Evolutionary conservation across 2,113 vertebrate genomes (phyloP), one percentile per base, ranked within the genome.

Genomic region (Lucifuga dentata): DNA sequence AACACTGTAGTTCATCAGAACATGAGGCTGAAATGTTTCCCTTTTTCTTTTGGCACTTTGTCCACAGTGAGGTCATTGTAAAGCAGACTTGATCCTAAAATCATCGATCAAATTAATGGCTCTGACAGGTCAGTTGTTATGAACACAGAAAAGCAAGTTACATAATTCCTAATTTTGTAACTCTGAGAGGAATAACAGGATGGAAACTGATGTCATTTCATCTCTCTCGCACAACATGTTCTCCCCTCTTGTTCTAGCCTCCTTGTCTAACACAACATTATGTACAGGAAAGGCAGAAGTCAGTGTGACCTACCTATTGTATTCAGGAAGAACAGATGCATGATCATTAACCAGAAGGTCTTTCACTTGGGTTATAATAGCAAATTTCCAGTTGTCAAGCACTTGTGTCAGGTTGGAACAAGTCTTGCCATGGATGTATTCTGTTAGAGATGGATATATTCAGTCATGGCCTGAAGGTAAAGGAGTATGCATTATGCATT

Each of bases 381-480:
- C 95, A 75, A 93, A 96, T 68, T 94, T 95, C 95, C 95, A 96
- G 89, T 96, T 97, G 87, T 97, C 95, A 90, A 96, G 83, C 0
- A 95, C 92, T 46, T 93, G 89, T 21, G 95, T 95, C 55, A 97
- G 85, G 84, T 97, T 97, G 67, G 95, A 92, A 5, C 95, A 96
- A n/a, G 92, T 90, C 63, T 82, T 91, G 2, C 39, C 43, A 1
- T 75, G 67, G 0, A 23, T 26, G 43, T 85, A 80, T 29, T 81
- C 80, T 61, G 87, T 81, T 91, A 84, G 8, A 73, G 33, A 65
- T n/a, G 68, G 23, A 75, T 5, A 66, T 39, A n/a, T 16, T 50
- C 1, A 16, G 1, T 35, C 24, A 36, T 7, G 11, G 21, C 10
- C 23, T 5, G 24, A 15, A 26, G 29, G 11, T 11, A 11, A 35